Evolutionary conservation across 2,888 invertebrate genomes (phyloP).

Genomic region (Hyposoter didymator): DNA sequence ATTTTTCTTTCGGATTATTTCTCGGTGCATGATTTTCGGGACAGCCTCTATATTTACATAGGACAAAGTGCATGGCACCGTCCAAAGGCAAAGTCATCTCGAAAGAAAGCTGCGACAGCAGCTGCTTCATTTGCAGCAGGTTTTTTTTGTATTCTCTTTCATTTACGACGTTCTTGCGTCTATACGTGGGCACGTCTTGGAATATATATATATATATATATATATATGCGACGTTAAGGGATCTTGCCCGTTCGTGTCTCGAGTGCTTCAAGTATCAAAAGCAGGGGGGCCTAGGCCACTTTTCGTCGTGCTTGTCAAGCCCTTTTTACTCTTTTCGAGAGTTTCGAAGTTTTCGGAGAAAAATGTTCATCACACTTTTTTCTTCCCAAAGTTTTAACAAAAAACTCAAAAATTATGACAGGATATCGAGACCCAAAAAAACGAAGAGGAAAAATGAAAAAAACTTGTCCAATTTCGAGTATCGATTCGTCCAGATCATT

Average conservation of each 20-base stretch:
- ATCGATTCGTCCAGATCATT: background rate
- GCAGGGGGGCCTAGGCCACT: constrained; percentile 3
- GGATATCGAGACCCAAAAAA: background rate
- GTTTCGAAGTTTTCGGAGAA: no score
- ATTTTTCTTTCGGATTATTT: background rate
- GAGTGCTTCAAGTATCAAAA: constrained; percentile 2
- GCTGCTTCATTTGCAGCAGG: constrained; percentile 4
- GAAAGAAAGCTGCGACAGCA: constrained; percentile 6
- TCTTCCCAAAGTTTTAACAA: background rate
- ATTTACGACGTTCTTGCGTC: background rate
- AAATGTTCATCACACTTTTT: background rate
- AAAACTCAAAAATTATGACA: background rate
- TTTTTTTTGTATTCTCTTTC: background rate
- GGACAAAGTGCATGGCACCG: constrained; percentile 4
- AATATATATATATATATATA: background rate
- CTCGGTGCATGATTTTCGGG: background rate
- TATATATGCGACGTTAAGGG: constrained; percentile 5
- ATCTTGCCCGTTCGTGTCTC: constrained; percentile 22
- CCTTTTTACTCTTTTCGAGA: background rate
- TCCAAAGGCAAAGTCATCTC: background rate
- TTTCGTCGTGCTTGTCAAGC: background rate
- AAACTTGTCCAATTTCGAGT: background rate
- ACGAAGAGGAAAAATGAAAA: background rate
- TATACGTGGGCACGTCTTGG: background rate
- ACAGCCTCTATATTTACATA: background rate